Percentiles rank a stretch among this genome's conserved stretches.
Conservation (phyloP, 2,113 vertebrate species). For the Sigmodon hispidus region DNA sequence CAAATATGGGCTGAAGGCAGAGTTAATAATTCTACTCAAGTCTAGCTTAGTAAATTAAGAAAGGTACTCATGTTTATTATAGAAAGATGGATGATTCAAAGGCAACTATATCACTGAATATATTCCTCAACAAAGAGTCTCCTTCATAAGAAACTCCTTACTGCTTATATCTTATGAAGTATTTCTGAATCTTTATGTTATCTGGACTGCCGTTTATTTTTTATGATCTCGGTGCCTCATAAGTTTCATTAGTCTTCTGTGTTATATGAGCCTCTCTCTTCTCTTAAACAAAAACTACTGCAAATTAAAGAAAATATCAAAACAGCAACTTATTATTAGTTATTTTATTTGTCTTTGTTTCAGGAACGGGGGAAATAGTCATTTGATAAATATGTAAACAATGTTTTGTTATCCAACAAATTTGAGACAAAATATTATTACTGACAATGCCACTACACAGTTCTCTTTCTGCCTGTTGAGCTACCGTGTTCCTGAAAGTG, state of each 20-base stretch:
- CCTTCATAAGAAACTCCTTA: not conserved
- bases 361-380: not conserved
- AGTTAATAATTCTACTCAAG: not conserved
- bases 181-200: not conserved
- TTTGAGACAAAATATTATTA: not conserved
- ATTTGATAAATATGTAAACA: not conserved
- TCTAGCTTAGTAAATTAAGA: not conserved
- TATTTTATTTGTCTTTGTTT: not conserved
- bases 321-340: not conserved
- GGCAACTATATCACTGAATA: not conserved
- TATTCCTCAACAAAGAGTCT: not conserved
- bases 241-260: not conserved
- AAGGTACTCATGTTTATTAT: not conserved
- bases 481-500: not conserved
- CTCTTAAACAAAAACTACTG: not conserved
- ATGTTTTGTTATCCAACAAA: not conserved
- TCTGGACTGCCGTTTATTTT: not conserved
- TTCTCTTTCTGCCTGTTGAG: not conserved
- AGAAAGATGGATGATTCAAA: not conserved
- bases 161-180: not conserved
- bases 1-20: not conserved
- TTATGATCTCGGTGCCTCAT: not conserved
- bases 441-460: not conserved
- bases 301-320: not conserved
- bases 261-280: not conserved